These are phyloP conservation scores for Odontophorus gujanensis DNA, from an alignment of 2,113 vertebrate genomes.

Conservation along the genomic window DNA sequence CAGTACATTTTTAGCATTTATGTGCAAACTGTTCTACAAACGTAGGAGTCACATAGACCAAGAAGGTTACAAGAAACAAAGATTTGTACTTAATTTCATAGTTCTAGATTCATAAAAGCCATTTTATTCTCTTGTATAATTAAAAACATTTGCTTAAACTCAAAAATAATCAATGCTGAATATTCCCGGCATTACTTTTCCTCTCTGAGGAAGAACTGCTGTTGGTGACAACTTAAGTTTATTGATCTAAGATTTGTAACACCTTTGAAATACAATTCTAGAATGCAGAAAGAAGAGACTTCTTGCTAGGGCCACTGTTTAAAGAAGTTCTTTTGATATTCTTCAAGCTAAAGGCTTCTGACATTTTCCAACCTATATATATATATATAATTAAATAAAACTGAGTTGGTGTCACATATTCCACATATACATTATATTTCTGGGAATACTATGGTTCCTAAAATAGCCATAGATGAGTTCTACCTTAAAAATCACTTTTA, in stretches of 20 bases:
- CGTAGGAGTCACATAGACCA: background rate
- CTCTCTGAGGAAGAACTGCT: background rate
- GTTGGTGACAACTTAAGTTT: background rate
- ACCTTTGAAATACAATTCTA: background rate
- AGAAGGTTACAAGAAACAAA: background rate
- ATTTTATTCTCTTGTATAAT: constrained; percentile 37
- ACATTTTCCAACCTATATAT: background rate
- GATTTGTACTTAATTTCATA: constrained; percentile 52
- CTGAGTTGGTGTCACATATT: background rate
- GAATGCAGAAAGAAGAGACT: background rate
- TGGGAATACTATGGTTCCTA: background rate
- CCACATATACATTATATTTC: background rate
- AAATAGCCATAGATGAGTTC: background rate
- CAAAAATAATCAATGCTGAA: background rate
- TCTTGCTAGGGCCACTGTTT: background rate
- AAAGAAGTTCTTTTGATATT: background rate
- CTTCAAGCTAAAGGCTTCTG: background rate
- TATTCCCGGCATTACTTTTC: background rate
- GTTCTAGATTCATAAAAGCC: constrained; percentile 32
- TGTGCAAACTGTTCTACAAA: constrained; percentile 27
- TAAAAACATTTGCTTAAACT: background rate
- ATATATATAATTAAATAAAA: background rate
- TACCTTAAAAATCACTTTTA: background rate
- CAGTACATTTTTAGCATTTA: constrained; percentile 50
- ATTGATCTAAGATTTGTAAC: background rate